Base-by-base conservation (phyloP, 2,113 vertebrate species). In the Cryptomyrus ogoouensis region DNA sequence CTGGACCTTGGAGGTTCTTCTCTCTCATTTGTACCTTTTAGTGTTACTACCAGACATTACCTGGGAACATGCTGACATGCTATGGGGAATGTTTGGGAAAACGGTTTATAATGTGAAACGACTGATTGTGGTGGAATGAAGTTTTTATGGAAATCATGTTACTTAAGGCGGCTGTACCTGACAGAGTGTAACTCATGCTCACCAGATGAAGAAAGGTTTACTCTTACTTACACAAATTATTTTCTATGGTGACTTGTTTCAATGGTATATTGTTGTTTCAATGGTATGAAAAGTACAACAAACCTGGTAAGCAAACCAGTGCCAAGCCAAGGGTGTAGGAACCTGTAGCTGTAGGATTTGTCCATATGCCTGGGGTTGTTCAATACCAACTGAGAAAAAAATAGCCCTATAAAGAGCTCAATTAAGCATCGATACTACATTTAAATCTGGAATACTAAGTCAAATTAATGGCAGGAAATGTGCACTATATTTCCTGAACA, bases 241-340 rank as follows among this genome's bases (percentile, higher is more conserved):
- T 42, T 80, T 42, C 35, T 19, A 17, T 80, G 74, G 39, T 80
- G 35, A 80, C 35, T 80, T 80, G 10, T 6, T 70, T 27, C 27
- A 74, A 74, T 74, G 66, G n/a, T 35, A n/a, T 74, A 74, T 74
- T 74, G n/a, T 31, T 74, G 35, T 42, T 80, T 15, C 74, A 19
- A 35, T 42, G 31, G 74, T 17, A 80, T 80, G 35, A 42, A 44
- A 89, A 35, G 31, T n/a, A 24, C 21, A 83, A 56, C 88, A 12
- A 56, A 96, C 96, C 97, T 97, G 0, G 97, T 98, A 70, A 98
- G 95, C 88, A 98, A 95, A 88, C 97, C 97, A 80, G 95, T 96
- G 49, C 97, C 97, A 91, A 98, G 96, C 97, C 97, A 98, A 0
- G 97, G 97, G 0, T 97, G 91, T 39, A 97, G 88, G 87, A 97